These are phyloP conservation scores for Monomorium pharaonis DNA, from an alignment of 1,140 invertebrate genomes.

Conservation along the genomic window DNA sequence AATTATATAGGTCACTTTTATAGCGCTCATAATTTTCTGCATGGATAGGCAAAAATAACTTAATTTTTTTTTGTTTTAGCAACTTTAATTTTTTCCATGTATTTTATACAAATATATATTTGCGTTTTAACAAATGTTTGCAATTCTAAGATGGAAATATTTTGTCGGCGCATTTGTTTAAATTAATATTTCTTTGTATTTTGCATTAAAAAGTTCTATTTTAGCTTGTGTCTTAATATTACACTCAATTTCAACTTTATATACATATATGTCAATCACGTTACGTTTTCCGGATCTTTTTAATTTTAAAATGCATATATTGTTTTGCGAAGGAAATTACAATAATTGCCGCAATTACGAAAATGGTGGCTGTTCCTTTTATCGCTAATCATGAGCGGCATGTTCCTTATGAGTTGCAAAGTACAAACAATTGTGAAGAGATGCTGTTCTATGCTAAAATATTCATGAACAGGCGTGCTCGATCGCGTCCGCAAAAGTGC, in stretches of 20 bases:
- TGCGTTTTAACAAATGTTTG: not conserved
- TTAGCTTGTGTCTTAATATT: not conserved
- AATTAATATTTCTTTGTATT: not conserved
- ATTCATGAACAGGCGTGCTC: constrained; percentile 26
- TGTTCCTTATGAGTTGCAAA: not conserved
- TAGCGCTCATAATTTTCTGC: too few species aligned
- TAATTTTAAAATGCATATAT: not conserved
- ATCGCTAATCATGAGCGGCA: not conserved
- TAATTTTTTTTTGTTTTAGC: too few species aligned
- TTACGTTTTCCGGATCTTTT: not conserved
- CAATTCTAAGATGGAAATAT: not conserved
- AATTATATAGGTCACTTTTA: too few species aligned
- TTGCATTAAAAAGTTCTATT: not conserved
- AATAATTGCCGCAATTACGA: not conserved
- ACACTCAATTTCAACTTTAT: not conserved
- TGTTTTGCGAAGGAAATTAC: not conserved
- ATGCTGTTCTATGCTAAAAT: not conserved
- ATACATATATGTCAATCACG: not conserved
- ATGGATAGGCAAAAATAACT: too few species aligned
- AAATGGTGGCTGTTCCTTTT: not conserved
- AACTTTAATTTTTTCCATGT: too few species aligned
- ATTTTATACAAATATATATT: not conserved
- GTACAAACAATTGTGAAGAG: constrained; percentile 9
- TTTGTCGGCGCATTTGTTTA: not conserved
- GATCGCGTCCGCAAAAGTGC: not conserved